These are phyloP conservation scores for Tupaia tana DNA, from an alignment of 2,113 vertebrate genomes.

Conservation along the genomic window DNA sequence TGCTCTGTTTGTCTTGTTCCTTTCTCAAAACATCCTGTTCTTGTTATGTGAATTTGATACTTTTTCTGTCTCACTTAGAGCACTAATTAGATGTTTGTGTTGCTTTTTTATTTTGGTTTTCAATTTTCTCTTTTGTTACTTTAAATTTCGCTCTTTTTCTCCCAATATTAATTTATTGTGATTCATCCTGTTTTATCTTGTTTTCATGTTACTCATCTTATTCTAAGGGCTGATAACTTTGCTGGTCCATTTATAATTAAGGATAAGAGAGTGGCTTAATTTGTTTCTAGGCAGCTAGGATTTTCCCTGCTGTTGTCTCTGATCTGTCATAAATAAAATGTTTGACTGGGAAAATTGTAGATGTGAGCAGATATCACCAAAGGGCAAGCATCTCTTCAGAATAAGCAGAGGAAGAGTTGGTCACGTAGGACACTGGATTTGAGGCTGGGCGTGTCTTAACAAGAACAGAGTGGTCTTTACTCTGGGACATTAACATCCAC, in stretches of 20 bases:
- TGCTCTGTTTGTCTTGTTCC: neutral
- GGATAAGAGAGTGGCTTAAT: neutral
- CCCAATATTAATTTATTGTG: neutral
- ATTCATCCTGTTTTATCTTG: neutral
- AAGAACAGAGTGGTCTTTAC: neutral
- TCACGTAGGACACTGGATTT: neutral
- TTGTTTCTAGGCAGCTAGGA: neutral
- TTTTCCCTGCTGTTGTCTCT: neutral
- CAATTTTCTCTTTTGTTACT: neutral
- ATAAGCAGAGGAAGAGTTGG: neutral
- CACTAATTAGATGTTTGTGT: neutral
- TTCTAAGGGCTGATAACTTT: neutral
- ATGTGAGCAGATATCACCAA: neutral
- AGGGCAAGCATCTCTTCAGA: neutral
- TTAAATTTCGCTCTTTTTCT: neutral
- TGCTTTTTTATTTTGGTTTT: neutral
- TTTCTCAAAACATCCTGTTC: constrained; percentile 57
- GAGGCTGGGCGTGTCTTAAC: neutral
- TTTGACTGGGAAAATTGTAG: neutral
- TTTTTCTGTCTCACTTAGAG: neutral
- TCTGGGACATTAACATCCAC: neutral
- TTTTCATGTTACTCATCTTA: neutral
- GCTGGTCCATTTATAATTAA: neutral
- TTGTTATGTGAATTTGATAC: neutral
- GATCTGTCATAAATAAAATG: neutral